These are phyloP conservation scores for Cryptoleucopteryx plumbea DNA, from an alignment of 2,113 vertebrate genomes.

Conservation along the genomic window DNA sequence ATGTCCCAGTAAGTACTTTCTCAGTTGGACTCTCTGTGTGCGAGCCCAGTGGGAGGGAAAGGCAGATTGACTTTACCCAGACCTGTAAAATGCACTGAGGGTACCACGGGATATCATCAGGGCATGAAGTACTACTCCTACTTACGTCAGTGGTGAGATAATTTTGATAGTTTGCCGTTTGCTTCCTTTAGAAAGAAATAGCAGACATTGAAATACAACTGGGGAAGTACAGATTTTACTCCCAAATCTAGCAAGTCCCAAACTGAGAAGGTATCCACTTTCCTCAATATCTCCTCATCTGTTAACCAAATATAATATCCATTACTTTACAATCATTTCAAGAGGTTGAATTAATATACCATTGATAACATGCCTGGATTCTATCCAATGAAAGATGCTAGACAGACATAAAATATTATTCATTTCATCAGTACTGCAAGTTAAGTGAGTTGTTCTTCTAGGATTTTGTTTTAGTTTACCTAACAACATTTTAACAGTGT, in stretches of 20 bases:
- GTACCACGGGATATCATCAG: not conserved
- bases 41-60: not conserved
- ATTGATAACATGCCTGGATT: not conserved
- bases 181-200: not conserved
- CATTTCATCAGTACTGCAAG: not conserved
- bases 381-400: not conserved
- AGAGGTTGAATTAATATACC: not conserved
- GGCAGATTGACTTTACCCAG: not conserved
- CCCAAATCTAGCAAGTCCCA: not conserved
- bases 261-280: not conserved
- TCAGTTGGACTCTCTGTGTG: not conserved
- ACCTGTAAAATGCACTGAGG: not conserved
- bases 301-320: not conserved
- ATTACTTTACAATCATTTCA: not conserved
- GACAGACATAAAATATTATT: not conserved
- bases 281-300: not conserved
- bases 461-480: not conserved
- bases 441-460: not conserved
- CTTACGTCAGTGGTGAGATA: not conserved
- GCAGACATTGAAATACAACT: not conserved
- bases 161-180: not conserved
- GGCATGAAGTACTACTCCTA: not conserved
- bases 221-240: not conserved
- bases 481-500: not conserved
- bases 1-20: not conserved